phyloP scores from a whole-genome alignment of 1,140 invertebrate genomes.

The Tetramorium alpestre region DNA sequence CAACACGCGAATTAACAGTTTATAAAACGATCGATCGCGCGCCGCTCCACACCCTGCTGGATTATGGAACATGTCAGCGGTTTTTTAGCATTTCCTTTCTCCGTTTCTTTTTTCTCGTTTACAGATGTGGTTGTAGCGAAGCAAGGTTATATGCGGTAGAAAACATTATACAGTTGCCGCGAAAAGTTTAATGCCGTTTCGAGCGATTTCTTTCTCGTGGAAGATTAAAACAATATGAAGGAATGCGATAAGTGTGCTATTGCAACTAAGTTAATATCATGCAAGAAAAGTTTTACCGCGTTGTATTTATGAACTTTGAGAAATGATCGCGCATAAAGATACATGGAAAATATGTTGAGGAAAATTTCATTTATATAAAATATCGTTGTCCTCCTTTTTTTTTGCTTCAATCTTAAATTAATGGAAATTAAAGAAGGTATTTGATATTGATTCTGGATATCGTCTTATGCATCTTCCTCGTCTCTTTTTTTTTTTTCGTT shows the following conservation, averaged over 20 bases:
- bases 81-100: conserved; percentile 46
- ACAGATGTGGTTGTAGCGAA: neutral
- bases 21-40: conserved; percentile 43
- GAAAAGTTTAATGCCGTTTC: conserved; percentile 7
- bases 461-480: neutral
- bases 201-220: neutral
- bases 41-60: conserved; percentile 22
- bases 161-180: conserved; percentile 3
- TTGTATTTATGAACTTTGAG: neutral
- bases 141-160: neutral
- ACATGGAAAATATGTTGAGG: neutral
- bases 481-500: neutral
- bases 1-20: conserved; percentile 56
- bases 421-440: neutral
- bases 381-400: neutral
- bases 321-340: neutral
- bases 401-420: neutral
- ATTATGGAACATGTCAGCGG: conserved; percentile 42
- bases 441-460: neutral
- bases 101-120: neutral
- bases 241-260: conserved; percentile 1
- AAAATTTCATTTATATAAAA: neutral
- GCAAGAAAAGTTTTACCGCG: neutral
- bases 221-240: conserved; percentile 29
- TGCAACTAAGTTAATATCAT: neutral